Evolutionary conservation across 2,888 invertebrate genomes (phyloP), one percentile per base, ranked within the genome.

Genomic region (Rhynchonema sp.): DNA sequence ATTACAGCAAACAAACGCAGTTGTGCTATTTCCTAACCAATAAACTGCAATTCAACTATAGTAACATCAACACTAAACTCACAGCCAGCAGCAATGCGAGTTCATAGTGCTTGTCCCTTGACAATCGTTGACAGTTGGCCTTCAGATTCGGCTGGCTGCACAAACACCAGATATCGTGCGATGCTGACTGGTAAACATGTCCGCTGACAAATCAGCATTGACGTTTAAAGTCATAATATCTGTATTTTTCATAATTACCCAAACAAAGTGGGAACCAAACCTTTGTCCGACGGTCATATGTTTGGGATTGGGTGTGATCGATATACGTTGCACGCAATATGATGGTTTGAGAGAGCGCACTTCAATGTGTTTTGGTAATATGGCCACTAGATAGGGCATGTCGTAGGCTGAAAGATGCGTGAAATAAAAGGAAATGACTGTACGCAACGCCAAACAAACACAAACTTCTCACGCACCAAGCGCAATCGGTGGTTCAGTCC

Each of bases 21-120:
- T n/a, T n/a, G n/a, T n/a, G n/a, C n/a, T n/a, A n/a, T n/a, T n/a
- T n/a, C n/a, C n/a, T n/a, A n/a, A n/a, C n/a, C n/a, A n/a, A n/a
- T n/a, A n/a, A n/a, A n/a, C n/a, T n/a, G n/a, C n/a, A n/a, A n/a
- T n/a, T n/a, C n/a, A n/a, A n/a, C n/a, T n/a, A n/a, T n/a, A n/a
- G n/a, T n/a, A n/a, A n/a, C n/a, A n/a, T n/a, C n/a, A n/a, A n/a
- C 53, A 22, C 22, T 30, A 46, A 28, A 57, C 62, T 53, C 54
- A 70, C 70, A 23, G 70, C 68, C 49, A 72, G 59, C 53, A 68
- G 65, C 27, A 68, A 64, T 1, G 96, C 96, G 60, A 96, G 78
- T 73, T 92, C 87, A 76, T 91, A 98, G 72, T 91, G 87, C 72
- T 90, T 89, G 66, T 86, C 85, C 65, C 85, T 83, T 20, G 94